A percentile compares a stretch with the other conserved stretches of the same genome.
Conservation (phyloP, 2,888 invertebrate genomes). For the Agonopterix heracliana region DNA sequence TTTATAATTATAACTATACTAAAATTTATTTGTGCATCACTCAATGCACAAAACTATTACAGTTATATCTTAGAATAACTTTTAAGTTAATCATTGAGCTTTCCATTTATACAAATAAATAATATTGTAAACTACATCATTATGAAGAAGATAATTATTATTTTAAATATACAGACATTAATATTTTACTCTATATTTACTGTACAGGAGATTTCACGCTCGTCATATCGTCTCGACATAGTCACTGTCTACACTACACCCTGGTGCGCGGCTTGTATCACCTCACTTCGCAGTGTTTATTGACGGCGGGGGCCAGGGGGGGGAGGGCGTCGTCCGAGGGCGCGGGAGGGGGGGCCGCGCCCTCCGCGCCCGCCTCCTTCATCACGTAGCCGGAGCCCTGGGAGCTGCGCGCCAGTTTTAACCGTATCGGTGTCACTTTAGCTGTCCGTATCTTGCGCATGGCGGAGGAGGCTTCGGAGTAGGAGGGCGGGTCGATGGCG, state of each 20-base stretch:
- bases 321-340: constrained; percentile 25
- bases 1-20: constrained; percentile 39
- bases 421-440: constrained; percentile 86
- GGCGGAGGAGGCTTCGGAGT: constrained; percentile 53
- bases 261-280: constrained; percentile 77
- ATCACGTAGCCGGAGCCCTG: constrained; percentile 84
- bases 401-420: constrained; percentile 88
- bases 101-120: constrained; percentile 74
- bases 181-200: constrained; percentile 18
- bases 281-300: constrained; percentile 92
- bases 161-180: constrained; percentile 49
- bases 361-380: constrained; percentile 51
- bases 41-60: constrained; percentile 48
- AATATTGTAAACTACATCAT: constrained; percentile 42
- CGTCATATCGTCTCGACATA: constrained; percentile 15
- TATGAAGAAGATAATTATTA: constrained; percentile 35
- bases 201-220: constrained; percentile 39
- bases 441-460: constrained; percentile 78
- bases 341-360: constrained; percentile 29
- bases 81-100: constrained; percentile 73
- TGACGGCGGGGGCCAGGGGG: constrained; percentile 74
- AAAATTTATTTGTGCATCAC: constrained; percentile 61
- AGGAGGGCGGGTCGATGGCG: constrained; percentile 59
- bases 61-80: constrained; percentile 53
- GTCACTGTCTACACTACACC: constrained; percentile 18